These are phyloP conservation scores for Cryptotis parvus DNA, from an alignment of 2,113 vertebrate species.

Conservation along the genomic window DNA sequence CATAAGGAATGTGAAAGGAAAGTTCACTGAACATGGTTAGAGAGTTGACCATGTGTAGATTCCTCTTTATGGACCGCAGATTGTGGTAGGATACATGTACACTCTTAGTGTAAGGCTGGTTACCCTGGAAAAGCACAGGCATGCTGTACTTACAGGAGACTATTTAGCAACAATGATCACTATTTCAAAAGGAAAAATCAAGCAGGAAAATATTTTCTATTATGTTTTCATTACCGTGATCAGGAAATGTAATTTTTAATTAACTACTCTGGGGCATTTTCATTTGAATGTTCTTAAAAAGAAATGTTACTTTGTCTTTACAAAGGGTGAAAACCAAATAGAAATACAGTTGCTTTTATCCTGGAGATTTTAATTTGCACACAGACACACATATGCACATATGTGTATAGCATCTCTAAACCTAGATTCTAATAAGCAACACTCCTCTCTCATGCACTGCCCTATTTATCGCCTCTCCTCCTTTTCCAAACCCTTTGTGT, in stretches of 20 bases:
- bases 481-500: no score
- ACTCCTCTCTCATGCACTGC: no score
- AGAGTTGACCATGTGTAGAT: neutral
- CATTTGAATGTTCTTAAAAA: constrained; percentile 50
- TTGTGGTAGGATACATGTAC: neutral
- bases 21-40: neutral
- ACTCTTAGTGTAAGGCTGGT: neutral
- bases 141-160: neutral
- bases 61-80: neutral
- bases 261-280: neutral
- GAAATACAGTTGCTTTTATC: neutral
- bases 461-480: no score
- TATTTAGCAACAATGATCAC: no score
- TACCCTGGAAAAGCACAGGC: neutral
- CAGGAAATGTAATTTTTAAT: neutral
- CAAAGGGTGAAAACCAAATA: neutral
- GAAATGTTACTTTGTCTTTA: neutral
- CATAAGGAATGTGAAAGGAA: neutral
- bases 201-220: neutral
- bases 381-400: neutral
- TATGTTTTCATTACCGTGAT: neutral
- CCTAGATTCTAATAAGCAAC: neutral
- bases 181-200: neutral
- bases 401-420: no score
- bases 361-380: constrained; percentile 1